Base-by-base conservation (phyloP, 1,140 invertebrate genomes). In the Lineus longissimus region DNA sequence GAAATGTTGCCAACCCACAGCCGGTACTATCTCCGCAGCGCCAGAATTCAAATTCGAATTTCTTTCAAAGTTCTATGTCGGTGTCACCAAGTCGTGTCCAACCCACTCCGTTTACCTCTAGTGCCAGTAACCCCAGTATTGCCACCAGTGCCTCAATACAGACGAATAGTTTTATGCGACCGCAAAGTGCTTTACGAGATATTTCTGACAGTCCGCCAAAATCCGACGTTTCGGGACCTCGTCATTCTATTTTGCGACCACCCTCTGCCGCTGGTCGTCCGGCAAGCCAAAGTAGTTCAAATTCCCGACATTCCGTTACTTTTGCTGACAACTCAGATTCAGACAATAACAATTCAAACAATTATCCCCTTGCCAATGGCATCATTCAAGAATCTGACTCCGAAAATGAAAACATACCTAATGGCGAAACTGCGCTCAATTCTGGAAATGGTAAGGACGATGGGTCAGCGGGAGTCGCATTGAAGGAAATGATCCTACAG, bases 111-210 rank as follows among this genome's bases (percentile, higher is more conserved):
- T n/a, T 7, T 22, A 51, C n/a, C n/a, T 7, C 47, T 9, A 22
- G n/a, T 22, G 47, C 47, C n/a, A 4, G 56, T 29, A 6, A 6
- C 31, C 15, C 31, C 31, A 2, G 1, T n/a, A 13, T 33, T 54
- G 41, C 47, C 6, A 31, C 55, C 23, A 43, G 25, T 30, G 59
- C 58, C 7, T 59, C 66, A 2, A 61, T 67, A 23, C 73, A 73
- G 43, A 68, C 69, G 11, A 79, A 79, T 57, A 67, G 74, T 13
- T 79, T 79, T 51, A 71, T 79, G 71, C 65, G 77, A 27, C 77
- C 77, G 47, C 67, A 72, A 60, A 77, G 76, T 69, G 74, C 69
- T 23, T 60, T 69, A 4, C 27, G 68, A 67, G 51, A 47, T 40
- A 36, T 30, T 55, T 41, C 17, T 47, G 36, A 40, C 25, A 19